Conservation (phyloP, 2,113 vertebrate genomes). For the Collichthys lucidus region DNA sequence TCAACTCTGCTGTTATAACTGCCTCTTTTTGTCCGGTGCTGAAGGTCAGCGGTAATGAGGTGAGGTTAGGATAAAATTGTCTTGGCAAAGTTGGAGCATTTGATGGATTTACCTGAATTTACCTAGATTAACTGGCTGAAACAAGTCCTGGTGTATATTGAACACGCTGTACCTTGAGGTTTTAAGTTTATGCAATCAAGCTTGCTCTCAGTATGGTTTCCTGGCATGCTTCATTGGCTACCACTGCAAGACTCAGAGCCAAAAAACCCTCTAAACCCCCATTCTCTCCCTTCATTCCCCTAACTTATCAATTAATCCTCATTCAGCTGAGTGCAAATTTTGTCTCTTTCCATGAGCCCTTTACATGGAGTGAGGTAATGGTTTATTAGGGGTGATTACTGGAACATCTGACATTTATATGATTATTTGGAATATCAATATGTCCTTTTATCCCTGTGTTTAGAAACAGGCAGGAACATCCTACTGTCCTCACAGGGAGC, state of each 20-base stretch:
- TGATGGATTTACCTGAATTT: slow-evolving; percentile 60
- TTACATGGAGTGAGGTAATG: slow-evolving; percentile 23
- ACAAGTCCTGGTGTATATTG: slow-evolving; percentile 14
- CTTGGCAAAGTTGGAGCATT: slow-evolving; percentile 21
- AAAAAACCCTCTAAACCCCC: slow-evolving; percentile 36
- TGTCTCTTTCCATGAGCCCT: slow-evolving; percentile 11
- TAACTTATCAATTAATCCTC: slow-evolving; percentile 52
- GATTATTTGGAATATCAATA: neutral
- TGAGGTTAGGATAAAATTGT: slow-evolving; percentile 43
- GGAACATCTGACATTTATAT: slow-evolving; percentile 9
- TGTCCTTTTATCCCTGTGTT: slow-evolving; percentile 6
- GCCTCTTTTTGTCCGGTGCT: slow-evolving; percentile 21
- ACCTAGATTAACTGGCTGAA: slow-evolving; percentile 42
- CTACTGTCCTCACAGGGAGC: neutral
- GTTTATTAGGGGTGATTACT: slow-evolving; percentile 24
- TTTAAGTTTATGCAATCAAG: slow-evolving; percentile 42
- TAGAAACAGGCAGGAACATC: slow-evolving; percentile 11
- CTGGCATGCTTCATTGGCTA: slow-evolving; percentile 43
- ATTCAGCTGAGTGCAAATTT: slow-evolving; percentile 39
- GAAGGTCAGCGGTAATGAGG: slow-evolving; percentile 58
- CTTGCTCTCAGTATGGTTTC: slow-evolving; percentile 39
- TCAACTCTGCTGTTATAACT: neutral
- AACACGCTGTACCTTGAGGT: slow-evolving; percentile 41
- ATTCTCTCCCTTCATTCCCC: slow-evolving; percentile 28
- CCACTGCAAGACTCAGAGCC: slow-evolving; percentile 15